These are phyloP conservation scores for Knipowitschia caucasica DNA, from an alignment of 2,797 vertebrate species.

Conservation along the genomic window DNA sequence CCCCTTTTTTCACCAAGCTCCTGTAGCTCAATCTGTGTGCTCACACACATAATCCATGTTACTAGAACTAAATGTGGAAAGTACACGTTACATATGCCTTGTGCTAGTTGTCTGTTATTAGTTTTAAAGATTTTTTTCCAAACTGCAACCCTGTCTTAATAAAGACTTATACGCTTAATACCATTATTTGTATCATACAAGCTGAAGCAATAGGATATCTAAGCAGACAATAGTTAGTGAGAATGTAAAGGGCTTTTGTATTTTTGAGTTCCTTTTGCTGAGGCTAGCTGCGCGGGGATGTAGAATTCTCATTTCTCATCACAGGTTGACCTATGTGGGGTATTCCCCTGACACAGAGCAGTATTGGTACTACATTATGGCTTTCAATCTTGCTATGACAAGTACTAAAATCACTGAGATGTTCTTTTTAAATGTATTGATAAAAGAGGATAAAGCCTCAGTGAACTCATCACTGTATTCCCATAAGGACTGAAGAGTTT, in stretches of 20 bases:
- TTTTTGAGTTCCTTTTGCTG: constrained; percentile 46
- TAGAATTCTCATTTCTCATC: constrained; percentile 52
- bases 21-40: constrained; percentile 25
- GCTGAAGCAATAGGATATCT: too few species aligned
- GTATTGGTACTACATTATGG: not conserved
- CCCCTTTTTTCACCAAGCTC: constrained; percentile 24
- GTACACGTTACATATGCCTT: too few species aligned
- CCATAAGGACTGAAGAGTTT: too few species aligned
- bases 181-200: too few species aligned
- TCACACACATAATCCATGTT: too few species aligned
- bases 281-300: constrained; percentile 30
- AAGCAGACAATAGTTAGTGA: too few species aligned
- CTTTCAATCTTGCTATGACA: not conserved
- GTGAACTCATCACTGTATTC: too few species aligned
- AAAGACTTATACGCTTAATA: too few species aligned
- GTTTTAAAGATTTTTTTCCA: too few species aligned
- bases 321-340: constrained; percentile 41
- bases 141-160: constrained; percentile 32
- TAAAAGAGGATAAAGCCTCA: not conserved
- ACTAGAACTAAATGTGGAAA: too few species aligned
- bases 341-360: constrained; percentile 31
- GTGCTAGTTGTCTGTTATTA: too few species aligned
- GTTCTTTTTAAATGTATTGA: not conserved
- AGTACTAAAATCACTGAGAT: not conserved
- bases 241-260: constrained; percentile 50